Conservation (phyloP, 2,888 invertebrate species). For the Stenoptilia bipunctidactyla region DNA sequence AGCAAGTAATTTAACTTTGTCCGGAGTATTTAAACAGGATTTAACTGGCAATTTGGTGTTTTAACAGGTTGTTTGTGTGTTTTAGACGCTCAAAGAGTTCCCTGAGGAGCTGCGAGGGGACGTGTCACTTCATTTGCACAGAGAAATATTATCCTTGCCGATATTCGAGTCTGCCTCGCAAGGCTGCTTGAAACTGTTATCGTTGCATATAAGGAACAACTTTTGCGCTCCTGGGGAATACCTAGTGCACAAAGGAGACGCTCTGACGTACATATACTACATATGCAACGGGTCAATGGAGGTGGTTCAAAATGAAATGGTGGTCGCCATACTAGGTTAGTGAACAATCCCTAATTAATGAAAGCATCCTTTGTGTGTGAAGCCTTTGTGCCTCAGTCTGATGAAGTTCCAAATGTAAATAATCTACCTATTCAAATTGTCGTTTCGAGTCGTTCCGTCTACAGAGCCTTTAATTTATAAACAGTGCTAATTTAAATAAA, state of each 20-base stretch:
- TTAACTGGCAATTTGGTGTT: neutral
- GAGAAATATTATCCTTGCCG: conserved; percentile 93
- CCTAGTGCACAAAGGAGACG: conserved; percentile 94
- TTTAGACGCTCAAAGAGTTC: conserved; percentile 93
- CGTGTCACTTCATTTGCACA: conserved; percentile 94
- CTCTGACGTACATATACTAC: conserved; percentile 93
- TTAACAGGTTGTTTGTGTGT: conserved; percentile 21
- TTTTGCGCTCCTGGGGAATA: conserved; percentile 98
- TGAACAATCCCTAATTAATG: conserved; percentile 9
- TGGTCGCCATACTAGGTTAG: conserved; percentile 95
- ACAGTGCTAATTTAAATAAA: too few species aligned
- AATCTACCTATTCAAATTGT: too few species aligned
- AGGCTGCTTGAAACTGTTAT: conserved; percentile 92
- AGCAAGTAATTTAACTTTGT: conserved; percentile 1
- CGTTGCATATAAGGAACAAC: conserved; percentile 92
- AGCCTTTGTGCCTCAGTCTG: too few species aligned
- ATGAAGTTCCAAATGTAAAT: too few species aligned
- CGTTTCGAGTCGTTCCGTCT: too few species aligned
- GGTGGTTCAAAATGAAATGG: conserved; percentile 96
- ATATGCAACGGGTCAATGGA: conserved; percentile 98
- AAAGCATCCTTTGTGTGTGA: too few species aligned
- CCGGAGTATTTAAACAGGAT: conserved; percentile 1
- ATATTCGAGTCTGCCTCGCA: conserved; percentile 96
- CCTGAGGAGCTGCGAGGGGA: conserved; percentile 96
- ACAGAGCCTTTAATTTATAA: too few species aligned